Conservation (phyloP, 2,797 vertebrate genomes). For the Lagorchestes hirsutus region DNA sequence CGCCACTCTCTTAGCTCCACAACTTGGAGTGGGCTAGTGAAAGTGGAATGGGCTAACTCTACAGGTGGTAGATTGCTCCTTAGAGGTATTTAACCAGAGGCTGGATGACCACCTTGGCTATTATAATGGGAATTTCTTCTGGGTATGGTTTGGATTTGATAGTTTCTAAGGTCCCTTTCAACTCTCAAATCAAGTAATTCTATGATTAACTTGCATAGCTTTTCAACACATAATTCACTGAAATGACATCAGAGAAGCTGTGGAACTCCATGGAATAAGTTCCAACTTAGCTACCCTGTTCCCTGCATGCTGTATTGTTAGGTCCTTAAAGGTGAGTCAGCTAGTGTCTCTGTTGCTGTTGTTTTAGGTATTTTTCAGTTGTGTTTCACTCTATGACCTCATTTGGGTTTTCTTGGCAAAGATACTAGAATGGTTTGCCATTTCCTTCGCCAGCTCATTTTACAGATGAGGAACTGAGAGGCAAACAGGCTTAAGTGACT, state of each 20-base stretch:
- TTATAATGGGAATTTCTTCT: background rate
- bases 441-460: background rate
- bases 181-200: background rate
- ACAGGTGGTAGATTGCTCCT: background rate
- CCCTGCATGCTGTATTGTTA: conserved; percentile 24
- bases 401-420: background rate
- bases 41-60: background rate
- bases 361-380: background rate
- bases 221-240: conserved; percentile 14
- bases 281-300: conserved; percentile 42
- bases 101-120: background rate
- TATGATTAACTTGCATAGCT: background rate
- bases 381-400: background rate
- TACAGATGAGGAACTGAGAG: background rate
- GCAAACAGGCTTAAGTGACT: background rate
- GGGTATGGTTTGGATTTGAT: background rate
- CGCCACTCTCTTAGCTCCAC: conserved; percentile 10
- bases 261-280: background rate
- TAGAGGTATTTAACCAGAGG: background rate
- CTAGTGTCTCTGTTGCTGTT: background rate
- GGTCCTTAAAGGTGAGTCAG: background rate
- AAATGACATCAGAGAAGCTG: conserved; percentile 10
- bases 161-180: background rate
- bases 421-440: background rate
- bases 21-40: conserved; percentile 13